Evolutionary conservation across 2,888 invertebrate genomes (phyloP).

Genomic region (Crepidodera aurea): DNA sequence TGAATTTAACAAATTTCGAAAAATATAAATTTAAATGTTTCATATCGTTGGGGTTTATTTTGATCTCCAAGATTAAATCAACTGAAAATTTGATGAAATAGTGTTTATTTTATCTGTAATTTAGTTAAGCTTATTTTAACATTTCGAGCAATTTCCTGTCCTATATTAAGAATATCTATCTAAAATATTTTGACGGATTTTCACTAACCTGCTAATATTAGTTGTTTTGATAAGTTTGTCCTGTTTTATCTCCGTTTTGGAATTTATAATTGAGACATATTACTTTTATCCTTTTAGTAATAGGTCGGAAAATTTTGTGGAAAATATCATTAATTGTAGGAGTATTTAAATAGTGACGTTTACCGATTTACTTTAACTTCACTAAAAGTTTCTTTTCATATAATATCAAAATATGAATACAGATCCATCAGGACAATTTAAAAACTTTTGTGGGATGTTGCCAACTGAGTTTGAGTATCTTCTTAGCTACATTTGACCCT

Average conservation of each 20-base stretch:
- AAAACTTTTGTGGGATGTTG: too few relatives aligned
- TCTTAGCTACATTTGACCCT: too few relatives aligned
- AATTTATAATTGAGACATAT: background rate
- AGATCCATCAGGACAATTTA: too few relatives aligned
- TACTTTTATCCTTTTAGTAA: background rate
- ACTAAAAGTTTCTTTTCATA: too few relatives aligned
- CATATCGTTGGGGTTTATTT: background rate
- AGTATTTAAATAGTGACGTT: too few relatives aligned
- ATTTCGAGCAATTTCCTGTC: constrained; percentile 16
- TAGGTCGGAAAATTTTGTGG: too few relatives aligned
- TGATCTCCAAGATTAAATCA: background rate
- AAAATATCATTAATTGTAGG: too few relatives aligned
- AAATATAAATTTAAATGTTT: background rate
- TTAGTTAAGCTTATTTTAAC: constrained; percentile 15
- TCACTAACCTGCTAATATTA: background rate
- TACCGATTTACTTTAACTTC: too few relatives aligned
- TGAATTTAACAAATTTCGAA: too few relatives aligned
- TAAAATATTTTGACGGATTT: constrained; percentile 17
- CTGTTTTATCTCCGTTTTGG: background rate
- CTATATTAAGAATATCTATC: constrained; percentile 19
- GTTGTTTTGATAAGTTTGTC: constrained; percentile 6
- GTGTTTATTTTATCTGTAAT: constrained; percentile 16
- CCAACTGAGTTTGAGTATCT: too few relatives aligned
- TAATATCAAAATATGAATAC: too few relatives aligned
- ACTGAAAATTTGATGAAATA: constrained; percentile 2